These are phyloP conservation scores for Peromyscus californicus DNA, from an alignment of 2,113 vertebrate genomes.

Conservation along the genomic window DNA sequence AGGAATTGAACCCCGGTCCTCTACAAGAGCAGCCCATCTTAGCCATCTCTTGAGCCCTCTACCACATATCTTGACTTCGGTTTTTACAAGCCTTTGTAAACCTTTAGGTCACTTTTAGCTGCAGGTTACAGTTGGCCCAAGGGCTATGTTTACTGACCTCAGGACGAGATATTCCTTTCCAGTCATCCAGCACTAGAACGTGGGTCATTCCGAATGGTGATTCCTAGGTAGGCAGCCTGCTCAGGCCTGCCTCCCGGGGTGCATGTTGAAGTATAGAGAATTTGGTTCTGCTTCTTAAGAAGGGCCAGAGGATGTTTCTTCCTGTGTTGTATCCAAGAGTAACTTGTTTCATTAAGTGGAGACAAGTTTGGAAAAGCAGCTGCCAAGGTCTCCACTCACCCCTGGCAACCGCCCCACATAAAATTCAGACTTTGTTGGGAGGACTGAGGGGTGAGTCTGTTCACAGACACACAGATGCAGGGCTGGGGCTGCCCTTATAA, in stretches of 20 bases:
- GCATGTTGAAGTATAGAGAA: background rate
- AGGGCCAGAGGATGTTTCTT: background rate
- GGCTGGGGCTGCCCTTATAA: background rate
- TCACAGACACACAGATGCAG: background rate
- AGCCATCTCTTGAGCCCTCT: background rate
- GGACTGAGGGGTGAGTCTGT: background rate
- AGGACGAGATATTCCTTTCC: background rate
- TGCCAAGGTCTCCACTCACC: background rate
- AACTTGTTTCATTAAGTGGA: slow-evolving; percentile 28
- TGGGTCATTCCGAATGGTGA: background rate
- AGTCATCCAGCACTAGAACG: background rate
- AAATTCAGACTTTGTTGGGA: slow-evolving; percentile 26
- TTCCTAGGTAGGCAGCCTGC: background rate
- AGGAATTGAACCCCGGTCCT: background rate
- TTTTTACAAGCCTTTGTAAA: slow-evolving; percentile 49
- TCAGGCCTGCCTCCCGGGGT: background rate
- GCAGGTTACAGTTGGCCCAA: background rate
- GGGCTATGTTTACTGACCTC: background rate
- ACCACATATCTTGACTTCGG: background rate
- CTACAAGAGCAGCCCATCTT: background rate
- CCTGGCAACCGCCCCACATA: background rate
- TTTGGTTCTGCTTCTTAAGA: background rate
- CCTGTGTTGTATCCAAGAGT: background rate
- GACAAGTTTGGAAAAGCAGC: background rate
- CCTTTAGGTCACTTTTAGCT: background rate